Evolutionary conservation across 2,797 vertebrate genomes (phyloP).

Genomic region (Schizopygopsis pylzovi): DNA sequence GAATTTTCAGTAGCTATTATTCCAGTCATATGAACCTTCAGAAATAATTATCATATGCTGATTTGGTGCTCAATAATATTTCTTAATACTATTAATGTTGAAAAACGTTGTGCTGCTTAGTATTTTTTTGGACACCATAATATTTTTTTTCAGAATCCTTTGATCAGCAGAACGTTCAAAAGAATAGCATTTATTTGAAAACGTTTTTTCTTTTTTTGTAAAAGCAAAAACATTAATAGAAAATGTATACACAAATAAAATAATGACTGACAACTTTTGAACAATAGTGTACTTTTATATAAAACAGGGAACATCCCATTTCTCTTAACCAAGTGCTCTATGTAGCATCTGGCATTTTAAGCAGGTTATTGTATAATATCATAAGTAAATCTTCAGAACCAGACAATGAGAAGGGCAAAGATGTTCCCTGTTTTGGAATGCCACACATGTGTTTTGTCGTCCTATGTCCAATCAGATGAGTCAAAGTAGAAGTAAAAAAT

Average conservation of each 20-base stretch:
- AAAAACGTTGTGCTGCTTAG: neutral
- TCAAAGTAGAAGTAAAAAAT: neutral
- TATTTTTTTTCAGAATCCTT: neutral
- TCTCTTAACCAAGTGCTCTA: neutral
- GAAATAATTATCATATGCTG: neutral
- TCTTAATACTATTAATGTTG: neutral
- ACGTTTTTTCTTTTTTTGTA: neutral
- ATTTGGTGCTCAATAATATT: neutral
- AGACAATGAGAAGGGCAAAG: conserved; percentile 12
- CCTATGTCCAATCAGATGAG: neutral
- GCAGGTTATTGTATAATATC: neutral
- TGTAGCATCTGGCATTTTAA: neutral
- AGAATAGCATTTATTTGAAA: neutral
- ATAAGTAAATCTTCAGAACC: neutral
- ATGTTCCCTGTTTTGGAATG: conserved; percentile 13
- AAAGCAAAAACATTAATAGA: neutral
- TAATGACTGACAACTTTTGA: neutral
- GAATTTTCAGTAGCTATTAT: neutral
- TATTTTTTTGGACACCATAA: neutral
- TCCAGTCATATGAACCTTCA: neutral
- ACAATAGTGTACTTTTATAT: neutral
- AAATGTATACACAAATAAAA: neutral
- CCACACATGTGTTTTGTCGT: conserved; percentile 13
- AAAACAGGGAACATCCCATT: neutral
- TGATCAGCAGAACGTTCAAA: neutral